Percentiles rank a stretch among this genome's conserved stretches.
Conservation (phyloP, 1,140 invertebrate species). For the Hydropsyche tenuis region DNA sequence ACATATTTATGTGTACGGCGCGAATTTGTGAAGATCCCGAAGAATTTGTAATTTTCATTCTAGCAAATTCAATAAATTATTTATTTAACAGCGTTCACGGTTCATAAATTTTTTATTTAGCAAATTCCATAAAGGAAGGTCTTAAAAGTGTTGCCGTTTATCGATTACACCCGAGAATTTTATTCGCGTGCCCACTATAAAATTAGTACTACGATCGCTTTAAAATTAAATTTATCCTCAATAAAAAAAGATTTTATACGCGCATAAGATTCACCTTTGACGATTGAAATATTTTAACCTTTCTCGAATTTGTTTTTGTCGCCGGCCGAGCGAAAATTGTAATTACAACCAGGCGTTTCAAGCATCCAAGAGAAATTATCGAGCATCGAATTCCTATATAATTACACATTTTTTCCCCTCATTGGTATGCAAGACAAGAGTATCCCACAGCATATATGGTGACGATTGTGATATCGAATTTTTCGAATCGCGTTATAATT, state of each 20-base stretch:
- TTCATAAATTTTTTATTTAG: background rate
- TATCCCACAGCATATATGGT: background rate
- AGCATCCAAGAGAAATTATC: too few relatives aligned
- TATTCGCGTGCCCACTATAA: background rate
- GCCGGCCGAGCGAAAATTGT: background rate
- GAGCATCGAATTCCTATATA: too few relatives aligned
- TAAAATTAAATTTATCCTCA: constrained; percentile 3
- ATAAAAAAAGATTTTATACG: constrained; percentile 10
- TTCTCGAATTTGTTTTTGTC: background rate
- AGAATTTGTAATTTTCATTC: too few relatives aligned
- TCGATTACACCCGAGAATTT: background rate
- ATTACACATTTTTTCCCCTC: background rate
- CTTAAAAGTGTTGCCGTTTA: background rate
- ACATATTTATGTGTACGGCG: too few relatives aligned
- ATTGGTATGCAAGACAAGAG: background rate
- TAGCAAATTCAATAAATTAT: too few relatives aligned
- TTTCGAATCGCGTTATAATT: constrained; percentile 4
- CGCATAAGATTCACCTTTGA: background rate
- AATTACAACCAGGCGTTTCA: background rate
- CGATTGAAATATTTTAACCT: background rate
- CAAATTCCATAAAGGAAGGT: background rate
- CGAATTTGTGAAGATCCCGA: too few relatives aligned
- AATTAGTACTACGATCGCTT: background rate
- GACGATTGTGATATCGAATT: background rate
- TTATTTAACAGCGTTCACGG: too few relatives aligned